Conservation (phyloP, 2,797 vertebrate genomes). For the Anisognathus igniventris region DNA sequence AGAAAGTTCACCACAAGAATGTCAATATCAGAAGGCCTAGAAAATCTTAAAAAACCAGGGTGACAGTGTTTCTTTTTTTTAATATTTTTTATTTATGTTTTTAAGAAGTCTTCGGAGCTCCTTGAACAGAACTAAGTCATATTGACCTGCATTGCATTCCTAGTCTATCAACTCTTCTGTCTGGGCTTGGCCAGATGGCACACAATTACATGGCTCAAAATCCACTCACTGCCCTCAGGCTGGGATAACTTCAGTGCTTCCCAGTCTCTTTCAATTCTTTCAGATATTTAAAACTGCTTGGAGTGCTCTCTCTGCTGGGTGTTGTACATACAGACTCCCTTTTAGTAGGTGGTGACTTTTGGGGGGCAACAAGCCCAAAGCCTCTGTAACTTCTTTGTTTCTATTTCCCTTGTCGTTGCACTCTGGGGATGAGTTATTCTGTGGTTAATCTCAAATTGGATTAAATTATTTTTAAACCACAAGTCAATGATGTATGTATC, state of each 20-base stretch:
- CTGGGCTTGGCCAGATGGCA: not conserved
- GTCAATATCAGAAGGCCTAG: no score
- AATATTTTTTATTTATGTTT: not conserved
- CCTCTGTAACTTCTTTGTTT: not conserved
- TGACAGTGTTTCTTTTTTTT: not conserved
- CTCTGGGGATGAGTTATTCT: not conserved
- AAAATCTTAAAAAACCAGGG: no score
- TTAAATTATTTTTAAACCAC: not conserved
- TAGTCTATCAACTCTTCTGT: not conserved
- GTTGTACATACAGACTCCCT: not conserved
- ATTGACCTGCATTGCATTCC: not conserved
- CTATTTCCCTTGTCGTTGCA: rapidly evolving
- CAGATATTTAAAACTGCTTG: not conserved
- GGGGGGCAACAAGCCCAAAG: not conserved
- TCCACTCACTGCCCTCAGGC: not conserved
- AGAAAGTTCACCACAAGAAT: no score
- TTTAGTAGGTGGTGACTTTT: not conserved
- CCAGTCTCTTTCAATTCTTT: not conserved
- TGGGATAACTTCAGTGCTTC: not conserved
- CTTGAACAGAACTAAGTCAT: not conserved
- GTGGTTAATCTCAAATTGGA: not conserved
- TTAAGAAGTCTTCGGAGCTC: not conserved
- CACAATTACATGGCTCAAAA: not conserved
- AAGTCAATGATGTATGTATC: not conserved
- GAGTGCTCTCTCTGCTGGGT: not conserved